Percentiles rank a stretch among this genome's conserved stretches.
Evolutionary conservation across 2,113 vertebrate species (phyloP).

Genomic region (Nyctibius bracteatus): DNA sequence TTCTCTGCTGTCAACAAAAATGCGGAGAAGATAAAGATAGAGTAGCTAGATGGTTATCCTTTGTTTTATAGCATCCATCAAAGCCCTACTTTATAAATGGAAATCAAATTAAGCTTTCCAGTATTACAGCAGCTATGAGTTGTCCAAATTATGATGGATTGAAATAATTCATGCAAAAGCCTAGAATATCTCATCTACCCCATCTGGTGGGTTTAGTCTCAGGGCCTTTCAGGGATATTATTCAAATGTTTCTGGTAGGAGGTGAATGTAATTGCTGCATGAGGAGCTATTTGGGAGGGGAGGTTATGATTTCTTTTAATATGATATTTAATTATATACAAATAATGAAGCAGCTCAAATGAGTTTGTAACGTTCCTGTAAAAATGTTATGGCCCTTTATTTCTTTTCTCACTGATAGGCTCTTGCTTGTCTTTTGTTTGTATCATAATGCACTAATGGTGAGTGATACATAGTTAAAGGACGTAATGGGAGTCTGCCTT

Average conservation of each 20-base stretch:
- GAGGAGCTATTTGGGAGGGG: background rate
- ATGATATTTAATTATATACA: slow-evolving; percentile 37
- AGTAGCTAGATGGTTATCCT: slow-evolving; percentile 41
- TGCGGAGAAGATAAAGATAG: background rate
- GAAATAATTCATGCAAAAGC: slow-evolving; percentile 56
- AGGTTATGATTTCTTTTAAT: slow-evolving; percentile 42
- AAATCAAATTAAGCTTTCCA: slow-evolving; percentile 58
- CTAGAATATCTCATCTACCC: slow-evolving; percentile 23
- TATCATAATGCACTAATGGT: background rate
- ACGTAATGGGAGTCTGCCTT: background rate
- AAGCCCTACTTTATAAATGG: slow-evolving; percentile 22
- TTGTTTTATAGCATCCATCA: slow-evolving; percentile 51
- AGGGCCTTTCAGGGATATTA: slow-evolving; percentile 25
- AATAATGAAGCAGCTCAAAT: slow-evolving; percentile 22
- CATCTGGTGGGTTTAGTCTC: slow-evolving; percentile 48
- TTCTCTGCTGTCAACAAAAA: slow-evolving; percentile 30
- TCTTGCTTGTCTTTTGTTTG: background rate
- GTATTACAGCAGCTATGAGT: slow-evolving; percentile 39
- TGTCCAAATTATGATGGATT: slow-evolving; percentile 58
- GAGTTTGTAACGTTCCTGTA: background rate
- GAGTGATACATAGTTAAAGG: background rate
- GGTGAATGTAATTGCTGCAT: slow-evolving; percentile 9
- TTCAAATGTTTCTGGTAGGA: slow-evolving; percentile 35
- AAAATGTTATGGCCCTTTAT: background rate
- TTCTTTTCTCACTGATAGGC: background rate